These are phyloP conservation scores for Piaya cayana DNA, from an alignment of 2,113 vertebrate species.

Conservation along the genomic window DNA sequence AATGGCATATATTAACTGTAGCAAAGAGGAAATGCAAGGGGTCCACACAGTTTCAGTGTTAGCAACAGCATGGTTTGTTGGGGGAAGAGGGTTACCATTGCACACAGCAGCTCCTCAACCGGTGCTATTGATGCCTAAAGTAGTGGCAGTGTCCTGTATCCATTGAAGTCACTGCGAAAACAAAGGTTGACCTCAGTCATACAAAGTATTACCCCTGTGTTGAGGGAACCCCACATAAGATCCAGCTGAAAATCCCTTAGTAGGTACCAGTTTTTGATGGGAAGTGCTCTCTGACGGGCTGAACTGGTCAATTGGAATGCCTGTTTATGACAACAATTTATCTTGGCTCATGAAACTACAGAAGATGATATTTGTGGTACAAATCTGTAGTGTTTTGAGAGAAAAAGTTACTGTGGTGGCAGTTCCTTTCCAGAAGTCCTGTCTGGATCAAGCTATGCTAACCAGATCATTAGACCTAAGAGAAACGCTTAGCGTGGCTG, in stretches of 20 bases:
- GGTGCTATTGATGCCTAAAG: background rate
- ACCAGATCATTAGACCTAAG: background rate
- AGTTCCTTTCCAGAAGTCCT: background rate
- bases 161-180: background rate
- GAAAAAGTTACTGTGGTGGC: background rate
- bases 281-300: background rate
- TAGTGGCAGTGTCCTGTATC: background rate
- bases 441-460: background rate
- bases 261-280: background rate
- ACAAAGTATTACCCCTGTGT: background rate
- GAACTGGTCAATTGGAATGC: background rate
- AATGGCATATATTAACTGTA: background rate
- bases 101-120: background rate
- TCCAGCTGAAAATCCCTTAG: fast-evolving
- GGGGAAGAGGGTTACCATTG: background rate
- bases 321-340: background rate
- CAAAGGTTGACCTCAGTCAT: background rate
- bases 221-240: background rate
- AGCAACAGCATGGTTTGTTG: background rate
- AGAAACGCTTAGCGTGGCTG: background rate
- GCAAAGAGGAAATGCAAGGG: background rate
- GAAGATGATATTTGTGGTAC: background rate
- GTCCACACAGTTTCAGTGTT: background rate
- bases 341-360: background rate
- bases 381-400: background rate